phyloP scores from a whole-genome alignment of 1,140 invertebrate genomes.

The Delia radicum region DNA sequence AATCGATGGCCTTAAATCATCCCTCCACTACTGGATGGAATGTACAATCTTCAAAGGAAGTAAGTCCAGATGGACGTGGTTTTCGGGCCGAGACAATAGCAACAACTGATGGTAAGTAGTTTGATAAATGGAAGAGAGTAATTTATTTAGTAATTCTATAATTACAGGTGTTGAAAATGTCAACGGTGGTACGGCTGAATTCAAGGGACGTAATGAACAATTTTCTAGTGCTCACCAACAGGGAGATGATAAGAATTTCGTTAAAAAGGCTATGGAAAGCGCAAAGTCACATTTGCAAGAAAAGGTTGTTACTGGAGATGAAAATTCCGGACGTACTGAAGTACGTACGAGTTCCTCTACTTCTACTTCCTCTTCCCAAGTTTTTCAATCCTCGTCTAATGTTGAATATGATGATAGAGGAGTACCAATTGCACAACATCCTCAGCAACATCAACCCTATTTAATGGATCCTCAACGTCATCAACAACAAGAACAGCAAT shows the following conservation, averaged over 20 bases:
- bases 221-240: conserved; percentile 61
- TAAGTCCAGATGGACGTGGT: conserved; percentile 57
- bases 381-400: conserved; percentile 45
- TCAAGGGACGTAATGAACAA: conserved; percentile 63
- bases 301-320: conserved; percentile 60
- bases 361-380: conserved; percentile 43
- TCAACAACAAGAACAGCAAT: conserved; percentile 24
- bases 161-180: conserved; percentile 60
- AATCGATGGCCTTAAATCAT: conserved; percentile 44
- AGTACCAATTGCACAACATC: conserved; percentile 7
- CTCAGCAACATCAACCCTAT: conserved; percentile 31
- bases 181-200: conserved; percentile 62
- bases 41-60: conserved; percentile 54
- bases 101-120: conserved; percentile 52
- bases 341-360: conserved; percentile 49
- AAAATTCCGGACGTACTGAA: conserved; percentile 56
- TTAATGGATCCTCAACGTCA: conserved; percentile 33
- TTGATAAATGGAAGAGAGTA: background rate
- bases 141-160: no score
- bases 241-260: conserved; percentile 64
- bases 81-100: conserved; percentile 48
- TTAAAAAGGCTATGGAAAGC: conserved; percentile 60
- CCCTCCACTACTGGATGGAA: conserved; percentile 57
- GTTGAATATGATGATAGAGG: conserved; percentile 40
- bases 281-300: conserved; percentile 63